These are phyloP conservation scores for Matsumurasca onukii DNA, from an alignment of 1,140 invertebrate genomes.

Conservation along the genomic window DNA sequence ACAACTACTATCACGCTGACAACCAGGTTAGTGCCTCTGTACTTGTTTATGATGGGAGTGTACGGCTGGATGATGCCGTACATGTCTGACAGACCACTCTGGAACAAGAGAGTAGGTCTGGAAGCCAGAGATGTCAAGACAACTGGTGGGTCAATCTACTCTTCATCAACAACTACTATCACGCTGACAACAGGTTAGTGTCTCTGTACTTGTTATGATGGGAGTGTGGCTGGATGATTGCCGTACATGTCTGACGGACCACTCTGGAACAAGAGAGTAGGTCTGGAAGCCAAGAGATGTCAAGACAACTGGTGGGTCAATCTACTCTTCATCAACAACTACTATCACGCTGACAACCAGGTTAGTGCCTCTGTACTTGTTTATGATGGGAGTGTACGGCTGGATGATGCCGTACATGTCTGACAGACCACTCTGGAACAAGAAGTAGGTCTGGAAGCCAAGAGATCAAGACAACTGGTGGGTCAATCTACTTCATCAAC, in stretches of 20 bases:
- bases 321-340: no score
- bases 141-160: slow-evolving; percentile 86
- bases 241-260: no score
- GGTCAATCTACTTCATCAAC: slow-evolving; percentile 83
- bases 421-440: slow-evolving; percentile 65
- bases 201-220: no score
- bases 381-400: slow-evolving; percentile 20
- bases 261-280: no score
- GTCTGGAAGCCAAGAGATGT: no score
- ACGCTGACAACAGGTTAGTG: slow-evolving; percentile 63
- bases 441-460: slow-evolving; percentile 59
- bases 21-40: slow-evolving; percentile 10
- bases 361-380: background rate
- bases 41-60: slow-evolving; percentile 16
- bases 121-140: slow-evolving; percentile 64
- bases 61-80: slow-evolving; percentile 35
- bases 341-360: no score
- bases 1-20: no score
- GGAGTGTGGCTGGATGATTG: no score
- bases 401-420: slow-evolving; percentile 49
- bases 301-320: no score
- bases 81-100: slow-evolving; percentile 64
- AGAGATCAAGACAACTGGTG: slow-evolving; percentile 72
- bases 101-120: slow-evolving; percentile 58
- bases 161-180: slow-evolving; percentile 82